Evolutionary conservation across 2,888 invertebrate species (phyloP), one percentile per base, ranked within the genome.

Genomic region (Drosophila borborema): DNA sequence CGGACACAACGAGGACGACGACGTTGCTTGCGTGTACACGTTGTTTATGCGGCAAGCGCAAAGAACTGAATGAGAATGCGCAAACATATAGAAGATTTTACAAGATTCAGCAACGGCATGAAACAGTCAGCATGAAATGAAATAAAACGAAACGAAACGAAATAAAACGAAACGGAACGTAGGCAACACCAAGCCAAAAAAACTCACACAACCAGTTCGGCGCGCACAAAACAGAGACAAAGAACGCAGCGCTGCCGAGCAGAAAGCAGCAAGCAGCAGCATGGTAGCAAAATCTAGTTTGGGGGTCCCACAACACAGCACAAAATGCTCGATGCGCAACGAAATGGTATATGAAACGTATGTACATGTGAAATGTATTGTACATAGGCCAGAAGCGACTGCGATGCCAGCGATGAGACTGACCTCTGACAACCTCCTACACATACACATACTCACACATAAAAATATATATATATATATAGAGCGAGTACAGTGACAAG

Each of bases 361-460:
- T 48, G 56, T 74, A 74, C 55, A 51, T 68, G 63, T 72, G 68
- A 72, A 66, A 79, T 72, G 80, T 79, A 73, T 77, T 74, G 73
- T 81, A 79, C 74, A 71, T 74, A 77, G 61, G 67, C 73, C 70
- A 61, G 75, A 69, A 76, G 54, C 69, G 70, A 62, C 84, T 77
- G 74, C 82, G 80, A 80, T 77, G 85, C 74, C 78, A 66, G 65
- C 80, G 80, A 89, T 86, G 85, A 86, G 89, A 86, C 88, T 87
- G 87, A 87, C 87, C 89, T 87, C 87, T 87, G 88, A 89, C 89
- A 87, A 89, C 88, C 89, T 88, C 89, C 87, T 89, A 87, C 87
- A 87, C 80, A 75, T 41, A 71, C 45, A 66, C 58, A 66, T 43
- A 71, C 20, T 53, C 40, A 65, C 48, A 60, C 12, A 48, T 28